phyloP scores from a whole-genome alignment of 2,113 vertebrate species.

The Rhinoptilus africanus region DNA sequence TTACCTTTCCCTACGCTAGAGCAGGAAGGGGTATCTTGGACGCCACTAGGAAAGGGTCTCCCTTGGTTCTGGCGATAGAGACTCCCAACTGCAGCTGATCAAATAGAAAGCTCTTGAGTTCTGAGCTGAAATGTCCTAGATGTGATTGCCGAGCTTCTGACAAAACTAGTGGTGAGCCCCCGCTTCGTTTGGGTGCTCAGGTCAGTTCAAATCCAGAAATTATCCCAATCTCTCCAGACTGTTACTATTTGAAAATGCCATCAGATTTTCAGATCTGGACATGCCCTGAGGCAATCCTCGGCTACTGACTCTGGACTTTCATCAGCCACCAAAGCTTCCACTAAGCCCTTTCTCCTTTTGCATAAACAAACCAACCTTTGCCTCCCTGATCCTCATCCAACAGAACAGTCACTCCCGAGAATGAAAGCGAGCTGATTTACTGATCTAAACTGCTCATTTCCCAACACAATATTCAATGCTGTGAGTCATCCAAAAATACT shows the following conservation, averaged over 20 bases:
- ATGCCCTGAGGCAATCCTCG: background rate
- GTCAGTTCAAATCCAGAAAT: background rate
- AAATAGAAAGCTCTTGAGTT: background rate
- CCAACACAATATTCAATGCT: background rate
- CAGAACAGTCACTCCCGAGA: background rate
- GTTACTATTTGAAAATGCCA: background rate
- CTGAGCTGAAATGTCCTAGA: background rate
- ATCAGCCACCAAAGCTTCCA: background rate
- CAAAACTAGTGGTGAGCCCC: background rate
- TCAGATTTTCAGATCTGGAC: background rate
- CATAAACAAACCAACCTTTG: background rate
- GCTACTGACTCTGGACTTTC: background rate
- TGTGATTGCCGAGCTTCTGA: background rate
- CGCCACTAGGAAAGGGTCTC: background rate
- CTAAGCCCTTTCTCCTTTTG: background rate
- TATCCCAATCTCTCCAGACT: background rate
- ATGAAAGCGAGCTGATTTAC: background rate
- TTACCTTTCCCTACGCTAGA: background rate
- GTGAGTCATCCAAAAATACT: slow-evolving; percentile 20
- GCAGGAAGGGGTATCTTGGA: background rate
- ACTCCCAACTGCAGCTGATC: background rate
- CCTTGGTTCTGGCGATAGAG: background rate
- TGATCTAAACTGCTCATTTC: background rate
- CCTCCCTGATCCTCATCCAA: background rate
- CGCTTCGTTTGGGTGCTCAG: background rate